Evolutionary conservation across 2,888 invertebrate species (phyloP), one percentile per base, ranked within the genome.

Genomic region (Scaptomyza tumidula): DNA sequence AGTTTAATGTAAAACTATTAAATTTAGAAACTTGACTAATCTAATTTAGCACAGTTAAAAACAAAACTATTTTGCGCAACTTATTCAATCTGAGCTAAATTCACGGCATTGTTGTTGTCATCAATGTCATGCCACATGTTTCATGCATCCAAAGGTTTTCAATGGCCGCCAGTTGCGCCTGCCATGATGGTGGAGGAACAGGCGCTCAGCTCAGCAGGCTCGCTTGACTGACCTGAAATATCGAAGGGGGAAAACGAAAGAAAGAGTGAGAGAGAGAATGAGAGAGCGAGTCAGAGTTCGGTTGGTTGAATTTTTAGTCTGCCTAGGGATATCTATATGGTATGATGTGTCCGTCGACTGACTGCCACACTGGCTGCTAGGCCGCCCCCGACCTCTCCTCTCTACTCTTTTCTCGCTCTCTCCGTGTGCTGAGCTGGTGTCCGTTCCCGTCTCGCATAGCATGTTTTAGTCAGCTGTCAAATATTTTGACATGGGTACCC

Each of bases 391-490:
- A 24, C 48, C 50, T 64, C 52, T 56, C 39, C 14, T 39, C 37
- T 39, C n/a, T 14, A 11, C 35, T 35, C 35, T 13, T 13, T 2
- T 5, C 2, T 37, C 11, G 39, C 39, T 39, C 39, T 39, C 39
- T 39, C 14, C 9, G 16, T 10, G 39, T 39, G 14, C 56, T 45
- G 56, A 71, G 75, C 80, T 77, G 75, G 72, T 73, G 65, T 56
- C 52, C 71, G 70, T 65, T 71, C 65, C 77, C 56, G 57, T 71
- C 72, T 85, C 89, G 87, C 88, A 89, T 90, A 89, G 91, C 89
- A 88, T 91, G 91, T 90, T 92, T 90, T 90, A 91, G 91, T 92
- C 92, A 92, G 92, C 92, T 92, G 92, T 92, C 92, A 92, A 92
- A 92, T 91, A 82, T 90, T 92, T 92, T 92, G 92, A 92, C 89